Conservation (phyloP, 2,888 invertebrate species). For the Tineola bisselliella region DNA sequence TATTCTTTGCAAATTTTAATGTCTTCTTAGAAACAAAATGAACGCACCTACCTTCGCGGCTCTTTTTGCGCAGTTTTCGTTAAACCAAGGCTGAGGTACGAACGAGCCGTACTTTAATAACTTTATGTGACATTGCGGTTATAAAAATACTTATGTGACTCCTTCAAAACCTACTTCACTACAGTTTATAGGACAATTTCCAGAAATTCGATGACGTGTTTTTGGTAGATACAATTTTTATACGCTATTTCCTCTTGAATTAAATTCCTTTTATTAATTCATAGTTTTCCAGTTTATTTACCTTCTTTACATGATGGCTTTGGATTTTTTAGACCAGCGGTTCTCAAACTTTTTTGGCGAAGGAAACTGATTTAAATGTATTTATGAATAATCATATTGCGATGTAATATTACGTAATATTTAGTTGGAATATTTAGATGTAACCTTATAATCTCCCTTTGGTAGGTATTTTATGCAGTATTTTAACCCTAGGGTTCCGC, state of each 20-base stretch:
- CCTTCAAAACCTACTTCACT: neutral
- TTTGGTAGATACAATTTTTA: neutral
- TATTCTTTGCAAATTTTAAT: neutral
- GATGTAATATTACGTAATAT: too few species aligned
- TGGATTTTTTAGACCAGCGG: too few species aligned
- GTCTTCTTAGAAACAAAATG: slow-evolving; percentile 9
- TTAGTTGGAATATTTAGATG: too few species aligned
- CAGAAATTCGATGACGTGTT: neutral
- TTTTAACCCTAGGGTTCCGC: too few species aligned
- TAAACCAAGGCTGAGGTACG: neutral
- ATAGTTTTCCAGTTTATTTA: too few species aligned
- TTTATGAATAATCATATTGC: too few species aligned
- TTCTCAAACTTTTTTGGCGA: too few species aligned
- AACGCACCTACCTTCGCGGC: neutral
- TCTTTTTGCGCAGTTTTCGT: neutral
- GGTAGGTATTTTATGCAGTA: too few species aligned
- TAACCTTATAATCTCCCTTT: too few species aligned
- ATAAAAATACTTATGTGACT: slow-evolving; percentile 31
- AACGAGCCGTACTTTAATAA: slow-evolving; percentile 44
- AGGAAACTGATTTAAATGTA: too few species aligned
- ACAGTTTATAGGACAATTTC: neutral
- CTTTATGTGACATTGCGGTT: slow-evolving; percentile 43
- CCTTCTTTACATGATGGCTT: too few species aligned
- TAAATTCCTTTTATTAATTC: neutral
- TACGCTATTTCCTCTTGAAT: neutral